phyloP scores from a whole-genome alignment of 2,797 vertebrate genomes.

The Hylomyscus alleni region DNA sequence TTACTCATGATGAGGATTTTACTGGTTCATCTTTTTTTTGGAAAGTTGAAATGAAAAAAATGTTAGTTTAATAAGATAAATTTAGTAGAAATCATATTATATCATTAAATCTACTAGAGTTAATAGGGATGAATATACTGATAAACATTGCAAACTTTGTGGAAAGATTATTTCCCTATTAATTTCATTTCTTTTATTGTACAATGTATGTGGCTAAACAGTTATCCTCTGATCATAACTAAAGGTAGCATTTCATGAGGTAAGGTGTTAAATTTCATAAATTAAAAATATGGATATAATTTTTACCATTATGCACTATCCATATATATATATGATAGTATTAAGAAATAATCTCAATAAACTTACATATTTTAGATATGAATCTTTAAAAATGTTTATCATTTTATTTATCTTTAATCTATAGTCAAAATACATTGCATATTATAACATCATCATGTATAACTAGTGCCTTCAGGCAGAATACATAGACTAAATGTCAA shows the following conservation, averaged over 20 bases:
- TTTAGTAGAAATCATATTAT: background rate
- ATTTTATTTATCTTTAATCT: conserved; percentile 68
- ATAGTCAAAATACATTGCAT: conserved; percentile 27
- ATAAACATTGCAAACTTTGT: background rate
- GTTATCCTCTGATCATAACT: background rate
- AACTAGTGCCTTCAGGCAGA: conserved; percentile 28
- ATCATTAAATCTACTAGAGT: background rate
- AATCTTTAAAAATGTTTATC: conserved; percentile 51
- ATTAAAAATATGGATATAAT: background rate
- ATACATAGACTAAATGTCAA: conserved; percentile 26
- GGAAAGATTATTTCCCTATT: background rate
- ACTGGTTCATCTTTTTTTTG: background rate
- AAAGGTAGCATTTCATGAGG: conserved; percentile 4
- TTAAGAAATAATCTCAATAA: conserved; percentile 34
- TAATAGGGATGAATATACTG: background rate
- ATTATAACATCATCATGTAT: conserved; percentile 29
- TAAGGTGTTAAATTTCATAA: background rate
- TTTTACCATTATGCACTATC: background rate
- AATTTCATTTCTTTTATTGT: background rate
- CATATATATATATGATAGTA: background rate
- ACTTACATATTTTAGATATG: background rate
- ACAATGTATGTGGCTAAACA: background rate
- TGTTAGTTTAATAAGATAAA: conserved; percentile 3
- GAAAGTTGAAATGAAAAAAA: conserved; percentile 41
- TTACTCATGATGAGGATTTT: conserved; percentile 1